Evolutionary conservation across 2,797 vertebrate genomes (phyloP).

Genomic region (Bradypus variegatus): DNA sequence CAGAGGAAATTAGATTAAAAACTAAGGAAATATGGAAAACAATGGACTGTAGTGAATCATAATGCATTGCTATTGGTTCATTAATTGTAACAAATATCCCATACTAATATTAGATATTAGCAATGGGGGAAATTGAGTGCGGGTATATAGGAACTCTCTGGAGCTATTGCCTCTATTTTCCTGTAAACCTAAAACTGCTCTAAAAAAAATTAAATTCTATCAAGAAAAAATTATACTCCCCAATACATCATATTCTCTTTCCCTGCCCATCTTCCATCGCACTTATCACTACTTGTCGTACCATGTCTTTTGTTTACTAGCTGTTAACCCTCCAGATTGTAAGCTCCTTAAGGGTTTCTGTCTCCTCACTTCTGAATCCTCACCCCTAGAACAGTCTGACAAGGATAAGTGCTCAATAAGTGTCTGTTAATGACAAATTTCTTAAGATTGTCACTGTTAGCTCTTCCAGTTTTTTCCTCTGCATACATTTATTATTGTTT

Average conservation of each 20-base stretch:
- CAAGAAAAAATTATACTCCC: background rate
- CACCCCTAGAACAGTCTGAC: background rate
- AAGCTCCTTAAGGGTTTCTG: background rate
- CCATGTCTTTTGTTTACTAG: background rate
- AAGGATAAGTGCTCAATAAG: background rate
- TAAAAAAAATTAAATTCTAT: background rate
- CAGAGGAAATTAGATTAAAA: background rate
- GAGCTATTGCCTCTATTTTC: background rate
- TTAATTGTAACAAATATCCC: background rate
- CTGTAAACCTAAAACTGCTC: background rate
- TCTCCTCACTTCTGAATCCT: background rate
- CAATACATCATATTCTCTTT: background rate
- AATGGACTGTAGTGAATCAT: background rate
- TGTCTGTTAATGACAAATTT: constrained; percentile 49
- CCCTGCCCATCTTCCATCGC: background rate
- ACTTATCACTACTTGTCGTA: background rate
- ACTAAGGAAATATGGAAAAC: background rate
- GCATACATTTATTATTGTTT: background rate
- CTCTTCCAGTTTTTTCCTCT: constrained; percentile 43
- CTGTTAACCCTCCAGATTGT: background rate
- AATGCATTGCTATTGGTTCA: background rate
- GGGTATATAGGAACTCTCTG: background rate
- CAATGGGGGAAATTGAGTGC: background rate
- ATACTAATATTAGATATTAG: background rate
- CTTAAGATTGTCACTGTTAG: constrained; percentile 42